Conservation (phyloP, 2,113 vertebrate genomes). For the Stegostoma tigrinum region DNA sequence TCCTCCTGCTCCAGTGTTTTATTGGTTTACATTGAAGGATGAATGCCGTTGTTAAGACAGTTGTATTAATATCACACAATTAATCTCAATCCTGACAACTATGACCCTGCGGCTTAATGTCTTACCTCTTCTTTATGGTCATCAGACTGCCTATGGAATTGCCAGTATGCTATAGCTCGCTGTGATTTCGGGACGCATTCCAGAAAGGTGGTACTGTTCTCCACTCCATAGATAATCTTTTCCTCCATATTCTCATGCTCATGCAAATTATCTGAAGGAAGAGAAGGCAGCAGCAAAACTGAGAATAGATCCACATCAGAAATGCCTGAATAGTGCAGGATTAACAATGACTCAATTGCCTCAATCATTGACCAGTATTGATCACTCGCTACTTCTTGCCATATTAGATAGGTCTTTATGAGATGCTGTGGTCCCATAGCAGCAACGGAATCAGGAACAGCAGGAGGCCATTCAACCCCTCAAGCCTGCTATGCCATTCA, state of each 20-base stretch:
- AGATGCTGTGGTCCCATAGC: no score
- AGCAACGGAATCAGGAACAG: no score
- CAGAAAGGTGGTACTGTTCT: constrained; percentile 95
- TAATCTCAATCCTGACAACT: not conserved
- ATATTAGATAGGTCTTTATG: not conserved
- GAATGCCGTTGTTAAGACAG: not conserved
- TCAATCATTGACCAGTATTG: not conserved
- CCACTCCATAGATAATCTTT: constrained; percentile 89
- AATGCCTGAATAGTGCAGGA: not conserved
- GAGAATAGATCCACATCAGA: not conserved
- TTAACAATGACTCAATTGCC: not conserved
- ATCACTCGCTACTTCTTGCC: not conserved
- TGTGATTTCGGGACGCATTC: constrained; percentile 95
- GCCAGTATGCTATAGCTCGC: constrained; percentile 81
- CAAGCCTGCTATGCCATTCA: no score
- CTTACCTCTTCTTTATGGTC: constrained; percentile 83
- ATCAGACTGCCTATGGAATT: constrained; percentile 77
- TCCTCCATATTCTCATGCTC: constrained; percentile 66
- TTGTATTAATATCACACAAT: not conserved
- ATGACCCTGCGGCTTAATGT: not conserved
- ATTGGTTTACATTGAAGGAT: not conserved
- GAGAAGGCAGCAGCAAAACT: not conserved
- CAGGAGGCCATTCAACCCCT: no score
- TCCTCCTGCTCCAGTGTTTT: no score
- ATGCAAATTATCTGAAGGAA: constrained; percentile 67